These are phyloP conservation scores for Heliconius eleuchia DNA, from an alignment of 1,140 invertebrate genomes.

Conservation along the genomic window DNA sequence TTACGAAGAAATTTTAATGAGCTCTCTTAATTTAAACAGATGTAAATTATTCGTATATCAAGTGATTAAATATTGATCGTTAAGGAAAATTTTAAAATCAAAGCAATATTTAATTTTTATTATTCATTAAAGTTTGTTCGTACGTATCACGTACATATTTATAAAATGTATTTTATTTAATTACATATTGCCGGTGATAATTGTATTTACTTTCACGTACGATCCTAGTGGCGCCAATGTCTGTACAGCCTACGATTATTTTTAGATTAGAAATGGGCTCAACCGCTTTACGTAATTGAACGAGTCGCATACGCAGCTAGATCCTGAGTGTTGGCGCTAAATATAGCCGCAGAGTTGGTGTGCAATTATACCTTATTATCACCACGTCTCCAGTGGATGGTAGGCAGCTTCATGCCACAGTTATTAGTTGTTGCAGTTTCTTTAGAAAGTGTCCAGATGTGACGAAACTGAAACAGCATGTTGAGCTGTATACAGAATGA, in stretches of 20 bases:
- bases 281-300: conserved; percentile 81
- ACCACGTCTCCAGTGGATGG: conserved; percentile 77
- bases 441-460: conserved; percentile 78
- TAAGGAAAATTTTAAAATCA: conserved; percentile 15
- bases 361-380: conserved; percentile 80
- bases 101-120: conserved; percentile 22
- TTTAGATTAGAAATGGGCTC: conserved; percentile 81
- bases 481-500: conserved; percentile 60
- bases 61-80: background rate
- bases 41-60: background rate
- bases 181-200: conserved; percentile 45
- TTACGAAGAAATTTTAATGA: background rate
- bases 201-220: conserved; percentile 77
- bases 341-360: conserved; percentile 76
- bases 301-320: conserved; percentile 73
- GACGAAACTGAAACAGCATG: conserved; percentile 71
- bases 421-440: conserved; percentile 71
- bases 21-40: background rate
- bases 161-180: conserved; percentile 33
- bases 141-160: conserved; percentile 13
- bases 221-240: conserved; percentile 75
- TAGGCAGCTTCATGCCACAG: conserved; percentile 59
- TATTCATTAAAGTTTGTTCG: conserved; percentile 21
- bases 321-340: conserved; percentile 77
- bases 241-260: conserved; percentile 78